Base-by-base conservation (phyloP, 1,140 invertebrate species). In the Aphaenogaster rudis region DNA sequence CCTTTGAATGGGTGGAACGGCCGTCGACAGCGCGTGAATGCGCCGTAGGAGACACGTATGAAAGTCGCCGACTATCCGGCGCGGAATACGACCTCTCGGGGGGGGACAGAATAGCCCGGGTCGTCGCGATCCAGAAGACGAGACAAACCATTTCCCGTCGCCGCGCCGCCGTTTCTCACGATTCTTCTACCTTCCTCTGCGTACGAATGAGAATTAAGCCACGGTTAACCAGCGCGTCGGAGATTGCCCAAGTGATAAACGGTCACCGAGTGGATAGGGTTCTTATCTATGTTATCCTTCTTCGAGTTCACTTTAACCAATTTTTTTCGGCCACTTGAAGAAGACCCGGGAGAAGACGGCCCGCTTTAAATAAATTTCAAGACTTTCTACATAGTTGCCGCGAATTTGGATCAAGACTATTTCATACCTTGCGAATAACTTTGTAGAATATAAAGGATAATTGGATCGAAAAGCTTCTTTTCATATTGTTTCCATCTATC, bases 1-100 rank as follows among this genome's bases (percentile, higher is more conserved):
- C 85, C 89, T 89, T 90, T 90, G 89, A 89, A 90, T 89, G 59
- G 78, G 45, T 39, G 61, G 77, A n/a, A 72, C 57, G 71, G 39
- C 42, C 69, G 69, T 74, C 72, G 80, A 76, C 80, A 61, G 72
- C 69, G 42, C 54, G 80, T 76, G 80, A 82, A 82, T 82, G n/a
- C 79, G 13, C 39, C 52, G 42, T 48, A 33, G 42, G 39, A 80
- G 67, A 36, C 80, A 61, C 42, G 54, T 76, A 84, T 84, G 80
- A 74, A 76, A 84, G 54, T 76, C 54, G 42, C 9, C 80, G 42
- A 15, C 67, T 82, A 82, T 74, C 80, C 80, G 80, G 69, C 54
- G 33, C 54, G 28, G 54, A 82, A 74, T 36, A 67, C 80, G 80
- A 82, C 66, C 69, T 76, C 45, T 39, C 57, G 54, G 50, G 21